Evolutionary conservation across 2,797 vertebrate species (phyloP), one percentile per base, ranked within the genome.

Genomic region (Lycodopsis pacificus): DNA sequence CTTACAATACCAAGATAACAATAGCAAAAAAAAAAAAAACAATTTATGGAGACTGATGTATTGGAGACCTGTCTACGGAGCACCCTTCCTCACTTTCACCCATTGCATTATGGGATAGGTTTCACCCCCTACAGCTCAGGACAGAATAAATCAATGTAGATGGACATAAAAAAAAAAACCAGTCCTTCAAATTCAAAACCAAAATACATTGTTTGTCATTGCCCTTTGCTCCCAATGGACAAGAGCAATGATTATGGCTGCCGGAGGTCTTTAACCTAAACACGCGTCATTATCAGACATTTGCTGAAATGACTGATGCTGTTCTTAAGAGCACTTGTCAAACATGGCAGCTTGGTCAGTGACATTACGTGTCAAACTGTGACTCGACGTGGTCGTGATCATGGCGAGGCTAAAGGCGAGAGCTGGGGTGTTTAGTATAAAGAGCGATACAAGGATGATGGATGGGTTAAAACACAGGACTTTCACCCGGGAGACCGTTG

Each of bases 91-190:
- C 19, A 22, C 46, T 69, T 10, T 51, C 70, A 57, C 49, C 10
- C 38, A 22, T n/a, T 57, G 65, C 49, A 79, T 67, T 44, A 44
- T 36, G 62, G 54, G 32, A 66, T 40, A 65, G 22, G 13, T 42
- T 66, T 8, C 27, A 25, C n/a, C 42, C 36, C 46, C 44, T 2
- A 25, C n/a, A 58, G 5, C 20, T 44, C 59, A 57, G 13, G 12
- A 66, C 25, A 54, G 32, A n/a, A 44, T 53, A 38, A 68, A 79
- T 67, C 40, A 53, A 61, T 63, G n/a, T 19, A 32, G 42, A 58
- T n/a, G 27, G 42, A 22, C 14, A 15, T 61, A 40, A 61, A 3
- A 46, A 32, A 4, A 30, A 30, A 38, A 42, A 44, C 53, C 20
- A 27, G n/a, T 49, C 17, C 11, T 71, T 10, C 20, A 64, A 40